phyloP scores from a whole-genome alignment of 2,113 vertebrate species.

The Dryoscopus gambensis region DNA sequence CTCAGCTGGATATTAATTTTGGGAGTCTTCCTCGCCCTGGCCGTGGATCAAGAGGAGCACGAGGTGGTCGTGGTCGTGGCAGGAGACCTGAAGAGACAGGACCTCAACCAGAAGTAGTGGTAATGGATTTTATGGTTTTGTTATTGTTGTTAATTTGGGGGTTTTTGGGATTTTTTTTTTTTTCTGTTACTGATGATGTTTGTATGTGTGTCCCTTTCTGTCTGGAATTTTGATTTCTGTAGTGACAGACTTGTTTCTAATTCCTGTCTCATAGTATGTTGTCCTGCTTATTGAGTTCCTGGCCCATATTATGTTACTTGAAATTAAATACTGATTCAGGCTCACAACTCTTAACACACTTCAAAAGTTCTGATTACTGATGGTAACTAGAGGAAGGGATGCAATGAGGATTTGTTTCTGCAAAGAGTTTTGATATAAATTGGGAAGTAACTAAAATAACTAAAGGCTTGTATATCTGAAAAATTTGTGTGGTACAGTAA shows the following conservation, averaged over 20 bases:
- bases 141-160: neutral
- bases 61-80: conserved; percentile 70
- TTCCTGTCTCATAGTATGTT: neutral
- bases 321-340: neutral
- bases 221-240: neutral
- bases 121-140: neutral
- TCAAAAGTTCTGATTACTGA: neutral
- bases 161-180: neutral
- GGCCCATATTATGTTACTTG: neutral
- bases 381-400: neutral
- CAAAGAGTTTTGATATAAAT: neutral
- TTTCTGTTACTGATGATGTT: neutral
- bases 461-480: neutral
- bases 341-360: neutral
- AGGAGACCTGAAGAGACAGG: conserved; percentile 46
- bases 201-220: neutral
- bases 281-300: neutral
- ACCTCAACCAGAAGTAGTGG: conserved; percentile 54
- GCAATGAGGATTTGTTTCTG: neutral
- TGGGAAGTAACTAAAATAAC: neutral
- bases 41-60: conserved; percentile 78
- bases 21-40: conserved; percentile 82
- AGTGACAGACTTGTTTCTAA: neutral
- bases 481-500: neutral
- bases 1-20: conserved; percentile 91